A percentile compares a stretch with the other conserved stretches of the same genome.
phyloP scores from a whole-genome alignment of 2,888 invertebrate species.

The Hesperia comma region DNA sequence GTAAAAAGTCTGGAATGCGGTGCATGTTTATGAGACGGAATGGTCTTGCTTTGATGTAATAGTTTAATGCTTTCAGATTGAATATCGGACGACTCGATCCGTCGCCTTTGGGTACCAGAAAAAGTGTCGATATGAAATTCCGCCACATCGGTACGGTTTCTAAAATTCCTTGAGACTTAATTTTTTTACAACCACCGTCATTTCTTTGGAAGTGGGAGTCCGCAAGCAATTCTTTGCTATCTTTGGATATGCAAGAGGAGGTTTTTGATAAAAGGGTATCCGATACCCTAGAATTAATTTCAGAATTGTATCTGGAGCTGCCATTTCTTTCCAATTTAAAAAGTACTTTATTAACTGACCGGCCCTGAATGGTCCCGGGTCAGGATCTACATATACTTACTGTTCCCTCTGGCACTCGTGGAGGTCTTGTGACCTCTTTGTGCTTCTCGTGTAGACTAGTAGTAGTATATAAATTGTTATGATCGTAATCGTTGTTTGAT shows the following conservation, averaged over 20 bases:
- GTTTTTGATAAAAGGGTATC: slow-evolving; percentile 31
- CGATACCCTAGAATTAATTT: slow-evolving; percentile 34
- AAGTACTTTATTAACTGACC: neutral
- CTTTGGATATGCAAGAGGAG: slow-evolving; percentile 6
- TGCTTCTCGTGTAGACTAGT: neutral
- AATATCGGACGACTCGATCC: slow-evolving; percentile 42
- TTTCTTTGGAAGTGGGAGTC: neutral
- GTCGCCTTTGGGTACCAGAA: slow-evolving; percentile 42
- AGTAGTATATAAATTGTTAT: neutral
- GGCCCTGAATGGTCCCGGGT: neutral
- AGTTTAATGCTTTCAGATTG: slow-evolving; percentile 41
- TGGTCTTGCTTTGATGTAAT: slow-evolving; percentile 25
- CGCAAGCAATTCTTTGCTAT: no score
- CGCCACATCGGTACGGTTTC: slow-evolving; percentile 11
- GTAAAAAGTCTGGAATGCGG: no score
- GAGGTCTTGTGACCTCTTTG: neutral
- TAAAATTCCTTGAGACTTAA: slow-evolving; percentile 36
- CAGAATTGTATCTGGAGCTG: slow-evolving; percentile 18
- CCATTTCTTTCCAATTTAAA: slow-evolving; percentile 21
- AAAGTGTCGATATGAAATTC: slow-evolving; percentile 30
- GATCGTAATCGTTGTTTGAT: neutral
- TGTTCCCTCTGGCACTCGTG: neutral
- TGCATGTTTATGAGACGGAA: no score
- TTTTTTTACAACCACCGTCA: slow-evolving; percentile 27
- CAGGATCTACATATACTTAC: neutral